Base-by-base conservation (phyloP, 1,140 invertebrate species). In the Ruditapes philippinarum region DNA sequence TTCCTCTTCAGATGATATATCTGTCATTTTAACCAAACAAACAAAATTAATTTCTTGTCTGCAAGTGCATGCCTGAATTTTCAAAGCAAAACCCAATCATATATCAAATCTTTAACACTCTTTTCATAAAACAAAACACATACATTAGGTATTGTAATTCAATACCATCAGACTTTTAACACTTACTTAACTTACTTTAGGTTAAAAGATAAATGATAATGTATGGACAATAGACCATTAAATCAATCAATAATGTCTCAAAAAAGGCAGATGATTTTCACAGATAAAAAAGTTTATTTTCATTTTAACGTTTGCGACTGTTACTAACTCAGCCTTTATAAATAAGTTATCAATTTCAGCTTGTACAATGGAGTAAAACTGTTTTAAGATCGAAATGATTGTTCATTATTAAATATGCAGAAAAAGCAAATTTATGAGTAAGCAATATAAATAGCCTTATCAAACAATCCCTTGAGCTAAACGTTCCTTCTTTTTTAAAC, bases 31-130 rank as follows among this genome's bases (percentile, higher is more conserved):
- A 14, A 14, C 14, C 5, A 45, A 45, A 45, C 42, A 45, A 45
- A 45, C 14, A 45, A 5, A 45, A 7, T 45, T 45, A 45, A n/a
- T 57, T 22, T 54, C 33, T 17, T 31, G n/a, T n/a, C 42, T 14
- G n/a, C 36, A 60, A 22, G 40, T 17, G 14, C n/a, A 60, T 62
- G 79, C 79, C 38, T 65, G 31, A 36, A 42, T 70, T 70, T 70
- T 70, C 65, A n/a, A n/a, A n/a, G n/a, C n/a, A n/a, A 70, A 38
- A 38, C 22, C 4, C 14, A 38, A 40, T 70, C 65, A 70, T 70
- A 38, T 36, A 60, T 65, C 38, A 65, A 82, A 60, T n/a, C 40
- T 17, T n/a, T 4, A 60, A 62, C 38, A 82, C 14, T 65, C 38
- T 38, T 25, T n/a, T 12, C 60, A 3, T 45, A 82, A 60, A 38